These are phyloP conservation scores for Sycophila sp. DNA, from an alignment of 1,140 invertebrate genomes.

Conservation along the genomic window DNA sequence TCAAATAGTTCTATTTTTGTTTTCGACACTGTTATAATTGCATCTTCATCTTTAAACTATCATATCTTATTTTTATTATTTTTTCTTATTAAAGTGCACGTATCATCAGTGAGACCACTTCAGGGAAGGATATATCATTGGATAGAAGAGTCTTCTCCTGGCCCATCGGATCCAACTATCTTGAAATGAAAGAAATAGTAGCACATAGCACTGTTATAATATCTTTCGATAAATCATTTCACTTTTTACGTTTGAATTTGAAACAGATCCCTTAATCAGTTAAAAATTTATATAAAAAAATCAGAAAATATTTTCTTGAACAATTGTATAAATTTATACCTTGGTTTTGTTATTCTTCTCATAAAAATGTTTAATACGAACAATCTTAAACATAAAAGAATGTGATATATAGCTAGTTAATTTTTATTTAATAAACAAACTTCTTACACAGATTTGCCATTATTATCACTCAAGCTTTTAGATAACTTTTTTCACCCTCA, in stretches of 20 bases:
- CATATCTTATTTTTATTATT: constrained; percentile 31
- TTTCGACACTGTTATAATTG: not conserved
- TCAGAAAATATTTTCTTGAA: not conserved
- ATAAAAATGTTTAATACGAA: not conserved
- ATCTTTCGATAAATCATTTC: too few species aligned
- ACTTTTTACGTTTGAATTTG: too few species aligned
- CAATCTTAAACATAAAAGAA: constrained; percentile 12
- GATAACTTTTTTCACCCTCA: too few species aligned
- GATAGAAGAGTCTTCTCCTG: not conserved
- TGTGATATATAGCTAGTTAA: constrained; percentile 17
- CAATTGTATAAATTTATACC: constrained; percentile 2
- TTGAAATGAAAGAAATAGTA: not conserved
- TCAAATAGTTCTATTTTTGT: too few species aligned
- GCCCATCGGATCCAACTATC: not conserved
- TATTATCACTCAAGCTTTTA: too few species aligned
- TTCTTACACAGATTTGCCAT: too few species aligned
- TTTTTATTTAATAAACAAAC: not conserved
- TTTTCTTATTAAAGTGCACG: constrained; percentile 15
- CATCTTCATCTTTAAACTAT: too few species aligned
- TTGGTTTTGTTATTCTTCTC: not conserved
- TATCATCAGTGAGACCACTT: constrained; percentile 7
- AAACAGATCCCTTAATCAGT: too few species aligned
- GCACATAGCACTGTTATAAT: not conserved
- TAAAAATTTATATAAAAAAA: too few species aligned
- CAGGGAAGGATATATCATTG: not conserved